phyloP scores from a whole-genome alignment of 2,797 vertebrate species.

The Ptychobarbus kaznakovi region DNA sequence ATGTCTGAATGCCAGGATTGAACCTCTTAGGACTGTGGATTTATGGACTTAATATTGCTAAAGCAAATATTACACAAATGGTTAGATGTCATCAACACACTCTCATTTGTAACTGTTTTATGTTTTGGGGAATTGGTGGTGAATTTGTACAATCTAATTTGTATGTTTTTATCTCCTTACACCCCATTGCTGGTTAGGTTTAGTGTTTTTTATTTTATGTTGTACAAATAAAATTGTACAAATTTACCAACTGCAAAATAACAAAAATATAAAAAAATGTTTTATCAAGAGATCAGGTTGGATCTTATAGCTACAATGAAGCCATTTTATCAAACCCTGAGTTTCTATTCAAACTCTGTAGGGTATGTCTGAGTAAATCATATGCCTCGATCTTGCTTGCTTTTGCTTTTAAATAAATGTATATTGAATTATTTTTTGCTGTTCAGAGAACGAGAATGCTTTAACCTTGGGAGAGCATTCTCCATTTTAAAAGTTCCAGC shows the following conservation, averaged over 20 bases:
- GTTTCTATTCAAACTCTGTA: background rate
- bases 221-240: background rate
- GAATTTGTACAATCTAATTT: background rate
- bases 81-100: constrained; percentile 14
- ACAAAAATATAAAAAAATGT: background rate
- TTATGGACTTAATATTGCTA: constrained; percentile 30
- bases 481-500: background rate
- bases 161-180: background rate
- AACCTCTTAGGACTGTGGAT: constrained; percentile 12
- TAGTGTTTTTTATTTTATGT: background rate
- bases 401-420: background rate
- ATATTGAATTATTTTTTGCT: background rate
- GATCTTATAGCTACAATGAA: background rate
- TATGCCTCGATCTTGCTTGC: constrained; percentile 16
- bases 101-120: background rate
- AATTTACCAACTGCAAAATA: background rate
- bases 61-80: background rate
- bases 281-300: background rate
- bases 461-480: background rate
- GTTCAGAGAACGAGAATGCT: background rate
- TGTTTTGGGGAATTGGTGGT: background rate
- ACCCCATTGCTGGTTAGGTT: background rate
- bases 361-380: constrained; percentile 1
- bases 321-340: background rate
- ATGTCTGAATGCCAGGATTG: constrained; percentile 55